Evolutionary conservation across 2,113 vertebrate genomes (phyloP).

Genomic region (Cochlearius cochlearius): DNA sequence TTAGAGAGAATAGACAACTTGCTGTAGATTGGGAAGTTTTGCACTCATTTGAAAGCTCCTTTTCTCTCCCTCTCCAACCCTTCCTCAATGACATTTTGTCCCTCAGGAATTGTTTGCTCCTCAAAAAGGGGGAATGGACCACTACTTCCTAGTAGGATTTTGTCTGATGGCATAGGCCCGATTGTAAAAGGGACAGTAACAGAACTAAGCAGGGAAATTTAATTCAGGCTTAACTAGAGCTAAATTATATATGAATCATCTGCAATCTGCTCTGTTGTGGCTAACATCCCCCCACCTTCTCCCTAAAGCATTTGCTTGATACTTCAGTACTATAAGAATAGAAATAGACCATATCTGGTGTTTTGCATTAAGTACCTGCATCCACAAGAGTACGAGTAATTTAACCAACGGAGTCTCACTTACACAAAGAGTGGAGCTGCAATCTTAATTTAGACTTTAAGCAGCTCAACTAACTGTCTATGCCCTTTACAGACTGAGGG

Average conservation of each 20-base stretch:
- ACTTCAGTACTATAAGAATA: not conserved
- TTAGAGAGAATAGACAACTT: not conserved
- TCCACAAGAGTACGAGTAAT: not conserved
- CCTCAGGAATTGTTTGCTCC: not conserved
- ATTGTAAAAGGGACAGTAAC: not conserved
- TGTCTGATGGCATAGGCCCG: not conserved
- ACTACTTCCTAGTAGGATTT: not conserved
- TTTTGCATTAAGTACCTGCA: not conserved
- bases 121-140: not conserved
- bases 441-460: not conserved
- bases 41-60: not conserved
- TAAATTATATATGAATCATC: constrained; percentile 11
- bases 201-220: not conserved
- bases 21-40: not conserved
- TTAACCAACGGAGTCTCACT: not conserved
- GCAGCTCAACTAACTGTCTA: not conserved
- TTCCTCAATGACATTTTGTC: not conserved
- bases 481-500: not conserved
- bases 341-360: not conserved
- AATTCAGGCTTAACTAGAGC: constrained; percentile 30
- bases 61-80: not conserved
- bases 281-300: constrained; percentile 7
- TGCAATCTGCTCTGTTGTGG: constrained; percentile 14
- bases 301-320: not conserved
- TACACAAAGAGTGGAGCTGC: not conserved